phyloP scores from a whole-genome alignment of 2,888 invertebrate species.

The Hymenopus coronatus region DNA sequence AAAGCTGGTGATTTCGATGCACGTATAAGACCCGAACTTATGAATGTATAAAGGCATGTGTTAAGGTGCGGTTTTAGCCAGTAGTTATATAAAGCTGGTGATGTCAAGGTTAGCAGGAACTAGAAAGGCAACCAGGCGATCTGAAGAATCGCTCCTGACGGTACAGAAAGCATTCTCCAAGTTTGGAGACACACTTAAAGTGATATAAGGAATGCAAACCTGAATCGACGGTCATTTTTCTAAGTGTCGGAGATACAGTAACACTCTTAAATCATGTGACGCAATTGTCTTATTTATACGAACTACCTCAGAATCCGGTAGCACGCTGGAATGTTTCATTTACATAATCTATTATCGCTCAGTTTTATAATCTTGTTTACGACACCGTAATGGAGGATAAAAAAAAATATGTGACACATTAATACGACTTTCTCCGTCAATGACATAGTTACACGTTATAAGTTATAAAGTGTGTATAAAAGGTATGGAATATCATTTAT shows the following conservation, averaged over 20 bases:
- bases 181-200: background rate
- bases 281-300: background rate
- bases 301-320: background rate
- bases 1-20: background rate
- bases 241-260: background rate
- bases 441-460: no score
- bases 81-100: background rate
- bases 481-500: no score
- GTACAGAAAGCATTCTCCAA: background rate
- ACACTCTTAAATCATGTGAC: background rate
- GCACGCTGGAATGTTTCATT: no score
- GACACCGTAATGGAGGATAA: no score
- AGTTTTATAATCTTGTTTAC: no score
- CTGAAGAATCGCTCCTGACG: background rate
- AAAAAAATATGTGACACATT: no score
- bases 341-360: no score
- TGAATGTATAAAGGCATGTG: background rate
- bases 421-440: no score
- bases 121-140: background rate
- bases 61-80: background rate
- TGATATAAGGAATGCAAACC: background rate
- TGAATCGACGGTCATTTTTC: background rate
- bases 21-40: background rate
- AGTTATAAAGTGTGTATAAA: no score
- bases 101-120: background rate